Percentiles rank a stretch among this genome's conserved stretches.
phyloP scores from a whole-genome alignment of 1,140 invertebrate species.

The Aphidius gifuensis region DNA sequence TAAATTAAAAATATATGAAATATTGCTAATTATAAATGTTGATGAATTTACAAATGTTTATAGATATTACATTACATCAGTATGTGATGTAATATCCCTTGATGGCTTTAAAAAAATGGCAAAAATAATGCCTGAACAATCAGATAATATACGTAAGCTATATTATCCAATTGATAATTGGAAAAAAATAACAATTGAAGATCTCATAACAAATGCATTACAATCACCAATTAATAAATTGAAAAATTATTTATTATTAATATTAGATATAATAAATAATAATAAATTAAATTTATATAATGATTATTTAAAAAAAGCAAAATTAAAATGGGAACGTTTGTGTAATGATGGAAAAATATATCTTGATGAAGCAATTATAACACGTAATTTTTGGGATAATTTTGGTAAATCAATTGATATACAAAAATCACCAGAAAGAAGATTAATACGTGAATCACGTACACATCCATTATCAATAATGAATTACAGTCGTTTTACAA shows the following conservation, averaged over 20 bases:
- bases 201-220: conserved; percentile 59
- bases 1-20: conserved; percentile 62
- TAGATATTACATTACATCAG: conserved; percentile 67
- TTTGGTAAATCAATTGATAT: conserved; percentile 65
- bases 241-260: conserved; percentile 46
- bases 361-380: conserved; percentile 66
- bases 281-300: conserved; percentile 43
- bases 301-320: conserved; percentile 45
- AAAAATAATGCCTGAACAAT: conserved; percentile 59
- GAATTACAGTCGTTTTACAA: conserved; percentile 66
- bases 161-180: conserved; percentile 44
- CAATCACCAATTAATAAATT: conserved; percentile 60
- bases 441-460: conserved; percentile 75
- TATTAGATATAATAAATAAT: conserved; percentile 43
- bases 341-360: conserved; percentile 63
- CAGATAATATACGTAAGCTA: conserved; percentile 48
- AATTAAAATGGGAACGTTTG: conserved; percentile 61
- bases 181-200: conserved; percentile 60
- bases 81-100: conserved; percentile 74
- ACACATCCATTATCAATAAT: conserved; percentile 65
- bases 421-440: conserved; percentile 64
- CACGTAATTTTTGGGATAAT: conserved; percentile 74
- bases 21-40: conserved; percentile 67
- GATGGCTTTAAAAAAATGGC: conserved; percentile 68
- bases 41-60: conserved; percentile 72